Conservation (phyloP, 2,113 vertebrate species). For the Hydrolagus affinis region DNA sequence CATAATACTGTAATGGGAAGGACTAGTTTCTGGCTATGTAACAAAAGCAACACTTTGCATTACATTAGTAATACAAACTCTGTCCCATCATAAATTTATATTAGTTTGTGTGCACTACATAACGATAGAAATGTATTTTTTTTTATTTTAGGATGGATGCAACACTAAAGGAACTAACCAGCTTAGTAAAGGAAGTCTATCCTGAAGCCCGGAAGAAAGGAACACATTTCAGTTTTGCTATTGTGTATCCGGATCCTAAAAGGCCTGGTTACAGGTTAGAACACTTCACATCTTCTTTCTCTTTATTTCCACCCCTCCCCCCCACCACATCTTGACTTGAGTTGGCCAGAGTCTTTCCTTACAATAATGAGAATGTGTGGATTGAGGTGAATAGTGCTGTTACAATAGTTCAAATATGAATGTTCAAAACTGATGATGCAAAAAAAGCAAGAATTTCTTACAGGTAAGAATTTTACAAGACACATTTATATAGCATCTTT, state of each 20-base stretch:
- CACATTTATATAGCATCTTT: neutral
- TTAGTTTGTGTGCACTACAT: neutral
- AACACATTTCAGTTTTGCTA: slow-evolving; percentile 91
- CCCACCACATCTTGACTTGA: neutral
- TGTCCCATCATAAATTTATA: neutral
- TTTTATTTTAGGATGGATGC: slow-evolving; percentile 82
- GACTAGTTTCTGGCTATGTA: too few relatives aligned
- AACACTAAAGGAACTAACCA: slow-evolving; percentile 89
- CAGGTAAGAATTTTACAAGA: neutral
- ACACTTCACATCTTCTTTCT: neutral
- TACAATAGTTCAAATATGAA: too few relatives aligned
- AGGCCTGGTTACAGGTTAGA: slow-evolving; percentile 81
- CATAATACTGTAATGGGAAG: too few relatives aligned
- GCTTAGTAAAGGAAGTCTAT: slow-evolving; percentile 94
- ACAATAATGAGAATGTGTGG: too few relatives aligned
- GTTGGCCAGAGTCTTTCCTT: too few relatives aligned
- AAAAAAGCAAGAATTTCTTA: too few relatives aligned
- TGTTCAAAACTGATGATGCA: too few relatives aligned
- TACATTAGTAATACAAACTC: too few relatives aligned
- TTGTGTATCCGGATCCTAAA: slow-evolving; percentile 87
- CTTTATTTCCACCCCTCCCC: neutral
- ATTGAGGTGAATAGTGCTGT: too few relatives aligned
- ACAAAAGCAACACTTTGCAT: too few relatives aligned
- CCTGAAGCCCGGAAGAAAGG: slow-evolving; percentile 94
- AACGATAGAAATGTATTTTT: slow-evolving; percentile 23